A percentile compares a stretch with the other conserved stretches of the same genome.
These are phyloP conservation scores for Trissolcus basalis DNA, from an alignment of 1,140 invertebrate species.

Conservation along the genomic window DNA sequence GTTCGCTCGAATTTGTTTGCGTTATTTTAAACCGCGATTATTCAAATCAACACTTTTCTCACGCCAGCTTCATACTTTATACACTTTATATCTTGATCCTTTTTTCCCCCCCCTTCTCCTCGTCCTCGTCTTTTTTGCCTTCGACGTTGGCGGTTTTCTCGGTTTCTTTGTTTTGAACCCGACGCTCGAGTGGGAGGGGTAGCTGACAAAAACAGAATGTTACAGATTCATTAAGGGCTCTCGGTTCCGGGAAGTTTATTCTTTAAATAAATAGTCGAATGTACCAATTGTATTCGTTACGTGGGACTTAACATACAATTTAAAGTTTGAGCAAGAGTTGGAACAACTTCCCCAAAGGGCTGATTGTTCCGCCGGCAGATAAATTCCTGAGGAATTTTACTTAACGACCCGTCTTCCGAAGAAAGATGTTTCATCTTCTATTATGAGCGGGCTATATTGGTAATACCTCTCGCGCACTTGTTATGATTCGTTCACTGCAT, in stretches of 20 bases:
- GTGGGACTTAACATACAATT: constrained; percentile 60
- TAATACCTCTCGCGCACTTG: constrained; percentile 44
- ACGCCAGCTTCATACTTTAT: too few relatives aligned
- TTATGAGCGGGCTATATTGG: constrained; percentile 44
- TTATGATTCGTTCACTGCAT: constrained; percentile 53
- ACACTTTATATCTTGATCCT: too few relatives aligned
- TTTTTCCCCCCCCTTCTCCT: background rate
- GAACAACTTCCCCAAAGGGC: constrained; percentile 55
- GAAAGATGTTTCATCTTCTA: constrained; percentile 56
- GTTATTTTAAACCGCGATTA: background rate
- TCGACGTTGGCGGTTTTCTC: background rate
- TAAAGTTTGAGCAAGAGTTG: constrained; percentile 57
- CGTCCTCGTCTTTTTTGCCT: background rate
- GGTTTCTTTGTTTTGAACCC: too few relatives aligned
- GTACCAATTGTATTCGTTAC: constrained; percentile 59
- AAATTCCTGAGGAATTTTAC: constrained; percentile 58
- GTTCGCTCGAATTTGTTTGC: constrained; percentile 21
- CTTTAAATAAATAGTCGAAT: constrained; percentile 59
- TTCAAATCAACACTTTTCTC: too few relatives aligned
- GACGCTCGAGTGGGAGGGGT: background rate
- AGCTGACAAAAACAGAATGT: constrained; percentile 31
- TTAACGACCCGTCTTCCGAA: constrained; percentile 44
- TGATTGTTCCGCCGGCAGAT: constrained; percentile 56
- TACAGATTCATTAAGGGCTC: constrained; percentile 43
- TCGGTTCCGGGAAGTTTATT: constrained; percentile 51